Conservation (phyloP, 2,888 invertebrate genomes). For the Ectropis crepuscularia region DNA sequence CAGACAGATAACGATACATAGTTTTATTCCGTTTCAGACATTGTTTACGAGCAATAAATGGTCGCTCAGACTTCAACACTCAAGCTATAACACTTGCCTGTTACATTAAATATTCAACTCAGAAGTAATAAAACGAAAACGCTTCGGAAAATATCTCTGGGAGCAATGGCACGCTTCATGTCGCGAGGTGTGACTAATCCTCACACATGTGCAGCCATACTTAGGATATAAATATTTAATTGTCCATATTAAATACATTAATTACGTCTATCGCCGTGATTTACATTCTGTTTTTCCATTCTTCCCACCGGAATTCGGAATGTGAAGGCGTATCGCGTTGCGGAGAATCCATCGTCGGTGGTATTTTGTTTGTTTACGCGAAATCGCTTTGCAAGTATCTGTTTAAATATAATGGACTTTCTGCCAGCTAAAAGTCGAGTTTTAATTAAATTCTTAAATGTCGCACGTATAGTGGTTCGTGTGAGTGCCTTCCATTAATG, state of each 20-base stretch:
- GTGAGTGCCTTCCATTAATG: conserved; percentile 26
- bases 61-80: conserved; percentile 40
- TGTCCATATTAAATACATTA: conserved; percentile 24
- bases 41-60: conserved; percentile 50
- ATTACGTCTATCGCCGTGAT: conserved; percentile 26
- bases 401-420: conserved; percentile 23
- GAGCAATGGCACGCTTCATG: conserved; percentile 57
- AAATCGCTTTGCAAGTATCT: conserved; percentile 35
- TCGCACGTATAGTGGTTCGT: conserved; percentile 1
- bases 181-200: conserved; percentile 63
- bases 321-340: conserved; percentile 44
- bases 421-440: conserved; percentile 11
- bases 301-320: conserved; percentile 24
- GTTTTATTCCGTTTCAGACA: conserved; percentile 26
- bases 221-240: conserved; percentile 38
- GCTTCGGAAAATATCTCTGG: conserved; percentile 47
- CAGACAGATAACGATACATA: conserved; percentile 7
- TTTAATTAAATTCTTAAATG: background rate
- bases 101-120: conserved; percentile 50
- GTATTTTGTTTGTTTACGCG: conserved; percentile 54
- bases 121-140: conserved; percentile 53
- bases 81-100: conserved; percentile 41
- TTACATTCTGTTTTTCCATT: conserved; percentile 14
- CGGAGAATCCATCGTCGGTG: conserved; percentile 57
- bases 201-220: conserved; percentile 41